Base-by-base conservation (phyloP, 2,888 invertebrate genomes). In the Patella pellucida region DNA sequence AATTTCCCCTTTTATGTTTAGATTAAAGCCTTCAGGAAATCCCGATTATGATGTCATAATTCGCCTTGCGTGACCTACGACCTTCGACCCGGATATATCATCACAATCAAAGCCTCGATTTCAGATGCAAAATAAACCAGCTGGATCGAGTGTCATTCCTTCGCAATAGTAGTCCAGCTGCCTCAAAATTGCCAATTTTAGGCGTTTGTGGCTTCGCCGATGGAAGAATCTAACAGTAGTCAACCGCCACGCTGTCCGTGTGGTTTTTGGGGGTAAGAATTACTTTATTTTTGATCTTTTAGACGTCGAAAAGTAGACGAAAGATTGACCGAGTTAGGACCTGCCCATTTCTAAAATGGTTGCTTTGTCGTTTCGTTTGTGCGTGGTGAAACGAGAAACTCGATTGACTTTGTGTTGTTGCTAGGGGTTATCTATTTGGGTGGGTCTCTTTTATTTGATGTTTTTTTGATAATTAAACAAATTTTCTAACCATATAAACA, bases 241-340 rank as follows among this genome's bases (percentile, higher is more conserved):
- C 83, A 87, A 79, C 85, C 85, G 78, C 85, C 84, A 54, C 79
- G 85, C 74, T 88, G 87, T 80, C 85, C 86, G 23, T 88, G 88
- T 82, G 88, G 88, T 74, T 88, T 88, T 82, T 88, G 86, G 85
- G 88, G 88, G 88, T 88, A 83, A 85, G 85, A 76, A 72, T 69
- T 19, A 19, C 19, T 5, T 12, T 41, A 52, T 31, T 41, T 31
- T 41, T 62, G 50, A 67, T 16, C 76, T 56, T 52, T 68, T 52
- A 67, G 52, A 19, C 52, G 56, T 77, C 41, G 41, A 68, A 73
- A 70, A 51, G 68, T 52, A 68, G 68, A 52, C 68, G 52, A 68
- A 68, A 68, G 67, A 73, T 68, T 68, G 73, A 73, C 73, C 73
- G 68, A 52, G 41, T 19, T 52, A 68, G 67, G 74, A 70, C 70